These are phyloP conservation scores for Emys orbicularis DNA, from an alignment of 2,797 vertebrate genomes.

Conservation along the genomic window DNA sequence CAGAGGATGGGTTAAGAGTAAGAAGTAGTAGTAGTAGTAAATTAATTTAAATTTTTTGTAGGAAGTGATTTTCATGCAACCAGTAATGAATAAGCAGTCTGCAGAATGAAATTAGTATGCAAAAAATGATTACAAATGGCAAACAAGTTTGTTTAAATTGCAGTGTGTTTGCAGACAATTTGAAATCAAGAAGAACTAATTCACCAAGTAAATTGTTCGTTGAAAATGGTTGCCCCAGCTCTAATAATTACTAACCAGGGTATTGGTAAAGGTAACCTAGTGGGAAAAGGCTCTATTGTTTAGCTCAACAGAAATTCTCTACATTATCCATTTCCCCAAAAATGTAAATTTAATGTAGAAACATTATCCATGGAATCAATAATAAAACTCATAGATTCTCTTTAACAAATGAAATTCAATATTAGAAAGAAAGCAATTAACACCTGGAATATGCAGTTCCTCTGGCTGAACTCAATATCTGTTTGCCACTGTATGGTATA, in stretches of 20 bases:
- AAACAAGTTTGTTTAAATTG: slow-evolving; percentile 20
- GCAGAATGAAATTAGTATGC: not conserved
- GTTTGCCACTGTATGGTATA: not conserved
- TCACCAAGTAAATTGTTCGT: slow-evolving; percentile 30
- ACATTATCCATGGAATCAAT: fast-evolving
- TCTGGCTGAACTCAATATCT: not conserved
- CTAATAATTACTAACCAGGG: not conserved
- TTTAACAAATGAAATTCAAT: not conserved
- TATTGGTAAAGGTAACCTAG: not conserved
- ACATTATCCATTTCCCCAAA: not conserved
- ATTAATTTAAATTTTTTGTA: not conserved
- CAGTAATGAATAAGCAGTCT: not conserved
- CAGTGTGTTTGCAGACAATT: slow-evolving; percentile 56
- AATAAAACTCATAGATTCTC: not conserved
- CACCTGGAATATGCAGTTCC: not conserved
- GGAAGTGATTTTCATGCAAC: not conserved
- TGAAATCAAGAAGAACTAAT: slow-evolving; percentile 47
- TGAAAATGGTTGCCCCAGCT: slow-evolving; percentile 5
- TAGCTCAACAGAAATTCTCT: fast-evolving
- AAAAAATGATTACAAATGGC: not conserved
- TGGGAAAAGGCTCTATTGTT: not conserved
- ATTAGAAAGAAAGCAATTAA: not conserved
- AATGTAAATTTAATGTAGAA: not conserved
- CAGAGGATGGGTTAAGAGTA: not conserved
- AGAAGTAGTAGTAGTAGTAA: not conserved